A percentile compares a stretch with the other conserved stretches of the same genome.
These are phyloP conservation scores for Lagria hirta DNA, from an alignment of 2,888 invertebrate genomes.

Conservation along the genomic window DNA sequence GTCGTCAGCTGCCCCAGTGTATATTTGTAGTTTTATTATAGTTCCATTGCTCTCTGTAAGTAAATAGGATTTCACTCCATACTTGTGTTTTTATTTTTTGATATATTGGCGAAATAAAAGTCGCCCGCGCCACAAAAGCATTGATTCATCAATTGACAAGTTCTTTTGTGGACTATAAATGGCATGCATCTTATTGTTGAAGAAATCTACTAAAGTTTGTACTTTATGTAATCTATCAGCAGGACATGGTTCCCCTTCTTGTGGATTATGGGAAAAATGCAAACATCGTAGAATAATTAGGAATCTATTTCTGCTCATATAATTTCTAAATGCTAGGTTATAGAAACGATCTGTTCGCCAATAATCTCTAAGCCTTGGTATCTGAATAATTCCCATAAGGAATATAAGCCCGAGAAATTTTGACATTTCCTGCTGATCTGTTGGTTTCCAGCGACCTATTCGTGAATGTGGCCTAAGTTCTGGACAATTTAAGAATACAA, in stretches of 20 bases:
- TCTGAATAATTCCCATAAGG: not conserved
- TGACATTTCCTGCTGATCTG: not conserved
- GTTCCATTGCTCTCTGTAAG: slow-evolving; percentile 24
- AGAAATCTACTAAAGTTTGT: not conserved
- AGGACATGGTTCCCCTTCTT: not conserved
- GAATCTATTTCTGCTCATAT: not conserved
- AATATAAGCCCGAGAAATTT: not conserved
- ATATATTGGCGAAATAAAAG: too few species aligned
- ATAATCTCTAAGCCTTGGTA: not conserved
- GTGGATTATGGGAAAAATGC: not conserved
- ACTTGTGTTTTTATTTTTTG: too few species aligned
- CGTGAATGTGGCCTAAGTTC: slow-evolving; percentile 3
- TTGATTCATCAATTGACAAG: not conserved
- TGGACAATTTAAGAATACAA: slow-evolving; percentile 1
- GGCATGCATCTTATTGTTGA: not conserved
- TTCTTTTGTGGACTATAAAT: not conserved
- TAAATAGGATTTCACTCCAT: slow-evolving; percentile 14
- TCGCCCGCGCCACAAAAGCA: not conserved
- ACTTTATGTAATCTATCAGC: not conserved
- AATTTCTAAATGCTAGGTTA: not conserved
- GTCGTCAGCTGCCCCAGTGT: slow-evolving; percentile 33
- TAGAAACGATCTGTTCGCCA: not conserved
- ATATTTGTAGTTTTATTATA: slow-evolving; percentile 38
- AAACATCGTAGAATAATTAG: not conserved
- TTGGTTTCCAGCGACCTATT: not conserved